Conservation (phyloP, 2,113 vertebrate genomes). For the Anoura caudifer region DNA sequence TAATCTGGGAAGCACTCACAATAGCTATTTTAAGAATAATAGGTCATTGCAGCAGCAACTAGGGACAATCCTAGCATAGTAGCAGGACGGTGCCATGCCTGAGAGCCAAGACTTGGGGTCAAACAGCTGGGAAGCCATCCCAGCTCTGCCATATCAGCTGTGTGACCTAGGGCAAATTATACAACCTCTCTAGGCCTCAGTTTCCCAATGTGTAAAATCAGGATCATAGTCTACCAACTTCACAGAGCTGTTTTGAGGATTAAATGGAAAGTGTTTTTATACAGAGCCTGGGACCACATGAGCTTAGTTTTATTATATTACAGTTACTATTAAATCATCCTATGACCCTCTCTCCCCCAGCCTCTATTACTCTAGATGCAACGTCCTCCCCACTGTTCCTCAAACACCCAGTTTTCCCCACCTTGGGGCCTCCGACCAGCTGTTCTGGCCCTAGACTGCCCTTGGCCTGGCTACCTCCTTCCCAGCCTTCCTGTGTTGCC, state of each 20-base stretch:
- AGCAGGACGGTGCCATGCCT: not conserved
- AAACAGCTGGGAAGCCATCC: not conserved
- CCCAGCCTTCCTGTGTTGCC: not conserved
- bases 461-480: not conserved
- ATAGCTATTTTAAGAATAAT: not conserved
- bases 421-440: accelerated
- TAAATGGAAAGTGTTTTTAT: not conserved
- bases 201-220: not conserved
- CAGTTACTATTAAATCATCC: not conserved
- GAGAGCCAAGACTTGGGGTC: not conserved
- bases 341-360: no score
- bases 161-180: not conserved
- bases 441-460: not conserved
- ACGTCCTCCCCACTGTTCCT: not conserved
- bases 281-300: not conserved
- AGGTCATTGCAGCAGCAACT: no score
- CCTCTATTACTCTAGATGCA: no score
- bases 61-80: not conserved
- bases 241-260: not conserved
- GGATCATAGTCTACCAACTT: no score
- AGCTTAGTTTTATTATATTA: not conserved
- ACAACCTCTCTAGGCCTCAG: not conserved
- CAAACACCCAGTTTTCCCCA: not conserved
- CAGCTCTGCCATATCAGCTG: not conserved
- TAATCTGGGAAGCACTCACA: not conserved